Percentiles rank a stretch among this genome's conserved stretches.
These are phyloP conservation scores for Coluber constrictor DNA, from an alignment of 2,797 vertebrate genomes.

Conservation along the genomic window DNA sequence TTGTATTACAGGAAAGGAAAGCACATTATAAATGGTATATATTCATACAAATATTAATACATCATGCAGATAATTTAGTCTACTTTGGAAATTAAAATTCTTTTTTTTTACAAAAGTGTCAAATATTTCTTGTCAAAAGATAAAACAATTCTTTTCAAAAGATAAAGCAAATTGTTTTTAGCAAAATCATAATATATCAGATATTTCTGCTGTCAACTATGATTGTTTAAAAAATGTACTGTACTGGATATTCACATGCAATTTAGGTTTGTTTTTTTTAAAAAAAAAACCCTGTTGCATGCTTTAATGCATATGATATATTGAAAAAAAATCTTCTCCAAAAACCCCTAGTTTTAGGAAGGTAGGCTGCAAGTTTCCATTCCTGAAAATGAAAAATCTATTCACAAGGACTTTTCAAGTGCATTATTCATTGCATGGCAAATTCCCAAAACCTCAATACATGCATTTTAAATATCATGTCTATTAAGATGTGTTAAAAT, in stretches of 20 bases:
- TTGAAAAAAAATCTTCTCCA: conserved; percentile 37
- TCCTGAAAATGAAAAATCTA: conserved; percentile 58
- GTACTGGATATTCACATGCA: not conserved
- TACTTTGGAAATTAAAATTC: conserved; percentile 4
- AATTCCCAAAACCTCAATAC: conserved; percentile 41
- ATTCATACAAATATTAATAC: conserved; percentile 21
- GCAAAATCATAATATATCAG: not conserved
- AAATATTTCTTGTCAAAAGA: conserved; percentile 6
- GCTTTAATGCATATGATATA: conserved; percentile 43
- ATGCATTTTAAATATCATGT: conserved; percentile 31
- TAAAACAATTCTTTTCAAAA: not conserved
- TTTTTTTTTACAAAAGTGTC: not conserved
- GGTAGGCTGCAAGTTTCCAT: conserved; percentile 63
- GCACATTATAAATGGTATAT: not conserved
- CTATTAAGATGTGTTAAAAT: conserved; percentile 18
- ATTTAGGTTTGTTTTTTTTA: not conserved
- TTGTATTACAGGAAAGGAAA: conserved; percentile 25
- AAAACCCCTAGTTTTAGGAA: conserved; percentile 56
- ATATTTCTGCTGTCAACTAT: conserved; percentile 2
- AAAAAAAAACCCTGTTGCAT: conserved; percentile 3
- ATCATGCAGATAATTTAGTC: not conserved
- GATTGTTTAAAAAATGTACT: conserved; percentile 9
- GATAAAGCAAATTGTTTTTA: not conserved
- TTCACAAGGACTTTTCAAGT: conserved; percentile 47
- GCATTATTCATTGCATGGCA: conserved; percentile 44